Evolutionary conservation across 2,113 vertebrate species (phyloP).

Genomic region (Psophia crepitans): DNA sequence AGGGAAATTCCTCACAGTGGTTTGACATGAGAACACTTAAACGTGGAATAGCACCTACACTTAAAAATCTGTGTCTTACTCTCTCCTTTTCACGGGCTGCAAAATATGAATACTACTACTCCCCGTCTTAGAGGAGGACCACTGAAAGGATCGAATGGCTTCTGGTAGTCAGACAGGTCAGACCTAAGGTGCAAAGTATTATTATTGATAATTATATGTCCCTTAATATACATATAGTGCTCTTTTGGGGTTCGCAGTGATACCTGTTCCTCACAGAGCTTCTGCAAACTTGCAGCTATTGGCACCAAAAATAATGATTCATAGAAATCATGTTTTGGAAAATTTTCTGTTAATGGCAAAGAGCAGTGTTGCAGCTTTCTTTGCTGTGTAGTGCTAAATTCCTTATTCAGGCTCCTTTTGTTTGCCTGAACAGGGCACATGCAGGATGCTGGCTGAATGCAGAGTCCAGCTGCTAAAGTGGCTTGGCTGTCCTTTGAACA

Average conservation of each 20-base stretch:
- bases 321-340: background rate
- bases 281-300: background rate
- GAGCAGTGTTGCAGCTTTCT: background rate
- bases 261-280: background rate
- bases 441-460: background rate
- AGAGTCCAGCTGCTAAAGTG: background rate
- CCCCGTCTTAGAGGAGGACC: background rate
- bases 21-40: background rate
- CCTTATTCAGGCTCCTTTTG: background rate
- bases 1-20: background rate
- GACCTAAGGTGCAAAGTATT: background rate
- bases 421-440: background rate
- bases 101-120: background rate
- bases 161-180: background rate
- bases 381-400: background rate
- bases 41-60: rapidly evolving
- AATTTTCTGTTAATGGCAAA: background rate
- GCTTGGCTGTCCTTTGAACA: background rate
- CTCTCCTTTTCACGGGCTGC: background rate
- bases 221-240: background rate
- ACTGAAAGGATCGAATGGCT: background rate
- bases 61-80: background rate
- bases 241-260: no score
- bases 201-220: background rate
- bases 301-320: background rate